Evolutionary conservation across 2,888 invertebrate genomes (phyloP).

Genomic region (Pollenia amentaria): DNA sequence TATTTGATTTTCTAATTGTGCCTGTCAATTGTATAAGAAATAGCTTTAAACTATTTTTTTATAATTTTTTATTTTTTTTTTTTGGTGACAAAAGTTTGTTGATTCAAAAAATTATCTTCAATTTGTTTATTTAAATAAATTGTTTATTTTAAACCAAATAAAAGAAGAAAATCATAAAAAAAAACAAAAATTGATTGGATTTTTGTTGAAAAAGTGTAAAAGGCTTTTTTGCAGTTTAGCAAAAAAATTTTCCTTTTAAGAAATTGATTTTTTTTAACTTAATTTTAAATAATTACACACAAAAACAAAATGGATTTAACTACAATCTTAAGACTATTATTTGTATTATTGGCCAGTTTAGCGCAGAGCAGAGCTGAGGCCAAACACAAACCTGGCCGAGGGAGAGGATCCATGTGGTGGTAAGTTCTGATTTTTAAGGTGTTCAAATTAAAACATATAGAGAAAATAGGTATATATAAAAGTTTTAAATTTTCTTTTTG

Average conservation of each 20-base stretch:
- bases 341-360: conserved; percentile 80
- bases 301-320: conserved; percentile 82
- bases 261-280: conserved; percentile 19
- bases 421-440: conserved; percentile 85
- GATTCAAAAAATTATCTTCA: conserved; percentile 57
- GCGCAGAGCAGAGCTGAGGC: conserved; percentile 80
- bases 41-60: conserved; percentile 75
- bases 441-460: background rate
- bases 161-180: conserved; percentile 31
- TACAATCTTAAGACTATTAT: conserved; percentile 77
- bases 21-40: conserved; percentile 82
- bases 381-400: conserved; percentile 88
- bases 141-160: conserved; percentile 37
- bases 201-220: conserved; percentile 9
- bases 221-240: conserved; percentile 43
- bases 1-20: conserved; percentile 50
- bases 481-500: no score
- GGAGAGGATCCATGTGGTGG: conserved; percentile 97
- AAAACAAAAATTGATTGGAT: conserved; percentile 18
- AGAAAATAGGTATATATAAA: no score
- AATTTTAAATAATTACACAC: background rate
- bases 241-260: conserved; percentile 35
- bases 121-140: conserved; percentile 38
- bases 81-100: conserved; percentile 32
- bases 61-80: conserved; percentile 46